Conservation (phyloP, 2,113 vertebrate species). For the Mirza zaza region DNA sequence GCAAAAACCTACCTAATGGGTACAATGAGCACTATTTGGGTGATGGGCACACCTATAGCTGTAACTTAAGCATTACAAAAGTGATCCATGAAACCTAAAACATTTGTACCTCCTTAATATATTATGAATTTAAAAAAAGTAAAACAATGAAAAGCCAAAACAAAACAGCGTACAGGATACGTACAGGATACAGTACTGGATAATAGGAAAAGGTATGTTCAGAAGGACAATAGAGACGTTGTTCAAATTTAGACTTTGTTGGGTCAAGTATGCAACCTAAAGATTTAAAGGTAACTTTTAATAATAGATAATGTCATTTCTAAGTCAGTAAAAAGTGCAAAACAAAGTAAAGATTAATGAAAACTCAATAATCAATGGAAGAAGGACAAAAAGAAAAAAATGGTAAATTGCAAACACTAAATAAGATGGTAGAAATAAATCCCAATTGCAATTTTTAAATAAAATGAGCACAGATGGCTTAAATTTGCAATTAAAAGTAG, state of each 20-base stretch:
- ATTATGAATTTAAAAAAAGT: too few species aligned
- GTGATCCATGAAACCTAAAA: too few species aligned
- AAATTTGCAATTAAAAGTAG: constrained; percentile 34
- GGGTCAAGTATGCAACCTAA: neutral
- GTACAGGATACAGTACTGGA: too few species aligned
- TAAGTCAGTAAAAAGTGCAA: neutral
- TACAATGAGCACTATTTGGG: too few species aligned
- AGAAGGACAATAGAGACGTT: neutral
- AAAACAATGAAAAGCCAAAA: too few species aligned
- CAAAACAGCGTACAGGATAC: neutral
- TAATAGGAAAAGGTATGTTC: neutral
- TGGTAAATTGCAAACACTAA: constrained; percentile 3
- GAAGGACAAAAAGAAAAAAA: neutral
- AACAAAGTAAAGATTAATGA: neutral
- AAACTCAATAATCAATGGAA: neutral
- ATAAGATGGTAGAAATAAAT: constrained; percentile 10
- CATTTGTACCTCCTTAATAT: too few species aligned
- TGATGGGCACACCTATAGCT: too few species aligned
- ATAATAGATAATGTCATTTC: neutral
- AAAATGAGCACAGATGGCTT: neutral
- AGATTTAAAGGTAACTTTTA: neutral
- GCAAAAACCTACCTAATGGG: too few species aligned
- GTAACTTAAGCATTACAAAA: too few species aligned
- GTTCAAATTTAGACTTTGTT: neutral
- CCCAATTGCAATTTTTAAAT: constrained; percentile 25